Evolutionary conservation across 2,797 vertebrate genomes (phyloP).

Genomic region (Myoxocephalus aenaeus): DNA sequence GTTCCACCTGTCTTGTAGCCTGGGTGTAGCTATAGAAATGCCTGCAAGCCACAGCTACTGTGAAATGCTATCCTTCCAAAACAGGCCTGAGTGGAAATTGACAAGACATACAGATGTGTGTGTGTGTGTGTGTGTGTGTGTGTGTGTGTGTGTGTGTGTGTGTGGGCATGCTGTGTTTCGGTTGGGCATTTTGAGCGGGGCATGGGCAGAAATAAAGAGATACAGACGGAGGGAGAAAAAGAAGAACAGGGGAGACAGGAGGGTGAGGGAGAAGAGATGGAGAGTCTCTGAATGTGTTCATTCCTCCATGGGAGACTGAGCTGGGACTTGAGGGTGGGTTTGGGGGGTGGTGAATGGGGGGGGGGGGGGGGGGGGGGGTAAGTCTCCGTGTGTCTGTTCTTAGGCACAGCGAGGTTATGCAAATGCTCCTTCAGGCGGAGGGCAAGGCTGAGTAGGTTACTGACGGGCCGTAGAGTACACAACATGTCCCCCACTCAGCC

Average conservation of each 20-base stretch:
- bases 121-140: constrained; percentile 15
- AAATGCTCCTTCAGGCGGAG: constrained; percentile 87
- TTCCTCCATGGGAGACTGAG: constrained; percentile 74
- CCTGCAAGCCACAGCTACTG: constrained; percentile 63
- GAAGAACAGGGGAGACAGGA: constrained; percentile 32
- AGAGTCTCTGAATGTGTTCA: constrained; percentile 62
- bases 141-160: constrained; percentile 5
- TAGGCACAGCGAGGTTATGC: constrained; percentile 86
- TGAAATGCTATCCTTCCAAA: constrained; percentile 74
- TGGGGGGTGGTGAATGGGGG: constrained; percentile 41
- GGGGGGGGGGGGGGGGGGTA: constrained; percentile 50
- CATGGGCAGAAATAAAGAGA: constrained; percentile 42
- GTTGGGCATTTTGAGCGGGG: constrained; percentile 27
- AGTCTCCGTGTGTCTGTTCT: constrained; percentile 79
- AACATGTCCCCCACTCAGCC: constrained; percentile 86
- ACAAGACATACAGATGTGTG: constrained; percentile 64
- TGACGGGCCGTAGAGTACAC: constrained; percentile 89
- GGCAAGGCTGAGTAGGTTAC: constrained; percentile 89
- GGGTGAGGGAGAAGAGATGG: constrained; percentile 32
- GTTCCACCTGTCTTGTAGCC: constrained; percentile 80
- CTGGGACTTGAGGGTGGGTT: constrained; percentile 70
- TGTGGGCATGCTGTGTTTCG: not conserved
- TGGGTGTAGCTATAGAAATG: constrained; percentile 71
- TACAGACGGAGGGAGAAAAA: constrained; percentile 22
- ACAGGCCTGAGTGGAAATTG: constrained; percentile 64